Percentiles rank a stretch among this genome's conserved stretches.
These are phyloP conservation scores for Globodera ellingtonae DNA, from an alignment of 1,140 invertebrate genomes.

Conservation along the genomic window DNA sequence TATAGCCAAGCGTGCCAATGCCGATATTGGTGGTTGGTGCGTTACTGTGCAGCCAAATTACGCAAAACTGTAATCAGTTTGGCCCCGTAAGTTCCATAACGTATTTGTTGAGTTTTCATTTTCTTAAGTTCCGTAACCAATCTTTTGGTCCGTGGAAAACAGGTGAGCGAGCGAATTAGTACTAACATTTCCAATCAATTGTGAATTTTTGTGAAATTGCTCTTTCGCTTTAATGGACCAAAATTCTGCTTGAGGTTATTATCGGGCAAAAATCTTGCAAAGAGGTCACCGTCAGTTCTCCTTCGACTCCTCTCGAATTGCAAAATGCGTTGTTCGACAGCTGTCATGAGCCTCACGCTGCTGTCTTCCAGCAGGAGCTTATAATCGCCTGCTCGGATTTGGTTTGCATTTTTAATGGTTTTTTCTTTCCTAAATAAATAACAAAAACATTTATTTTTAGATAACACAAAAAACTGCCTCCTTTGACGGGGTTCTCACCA, in stretches of 20 bases:
- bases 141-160: constrained; percentile 92
- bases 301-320: constrained; percentile 79
- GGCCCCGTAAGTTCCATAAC: constrained; percentile 72
- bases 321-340: constrained; percentile 65
- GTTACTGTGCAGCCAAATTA: constrained; percentile 88
- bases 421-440: constrained; percentile 68
- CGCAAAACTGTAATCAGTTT: constrained; percentile 94
- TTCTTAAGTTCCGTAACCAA: constrained; percentile 80
- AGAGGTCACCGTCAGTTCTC: constrained; percentile 93
- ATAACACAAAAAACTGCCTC: constrained; percentile 83
- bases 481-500: constrained; percentile 63
- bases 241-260: constrained; percentile 74
- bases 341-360: constrained; percentile 85
- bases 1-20: constrained; percentile 83
- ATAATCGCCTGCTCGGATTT: constrained; percentile 79
- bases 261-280: constrained; percentile 88
- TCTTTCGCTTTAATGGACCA: neutral
- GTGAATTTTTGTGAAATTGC: neutral
- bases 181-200: constrained; percentile 20
- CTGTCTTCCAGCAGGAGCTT: constrained; percentile 92
- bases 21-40: constrained; percentile 87
- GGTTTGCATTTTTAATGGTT: constrained; percentile 71
- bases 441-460: constrained; percentile 67
- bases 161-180: constrained; percentile 71
- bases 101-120: neutral